phyloP scores from a whole-genome alignment of 2,888 invertebrate species.

The Cephus pulcher region DNA sequence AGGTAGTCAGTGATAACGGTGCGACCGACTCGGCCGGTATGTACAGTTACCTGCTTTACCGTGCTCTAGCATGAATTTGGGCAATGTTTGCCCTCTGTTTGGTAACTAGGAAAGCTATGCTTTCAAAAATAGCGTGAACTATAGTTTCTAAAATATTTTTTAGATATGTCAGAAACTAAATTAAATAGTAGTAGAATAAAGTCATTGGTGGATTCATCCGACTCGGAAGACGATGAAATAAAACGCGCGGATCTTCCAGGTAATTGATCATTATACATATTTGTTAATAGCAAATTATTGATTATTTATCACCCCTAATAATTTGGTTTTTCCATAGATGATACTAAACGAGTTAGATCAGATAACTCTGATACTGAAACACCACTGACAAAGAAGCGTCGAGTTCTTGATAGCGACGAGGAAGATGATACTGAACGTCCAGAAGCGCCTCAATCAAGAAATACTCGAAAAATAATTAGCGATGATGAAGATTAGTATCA shows the following conservation, averaged over 20 bases:
- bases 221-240: conserved; percentile 39
- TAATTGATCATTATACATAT: background rate
- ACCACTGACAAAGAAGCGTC: conserved; percentile 53
- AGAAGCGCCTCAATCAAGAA: conserved; percentile 30
- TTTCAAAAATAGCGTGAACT: background rate
- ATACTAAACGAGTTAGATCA: conserved; percentile 46
- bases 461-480: conserved; percentile 38
- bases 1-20: conserved; percentile 9
- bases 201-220: conserved; percentile 36
- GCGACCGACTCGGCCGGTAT: conserved; percentile 13
- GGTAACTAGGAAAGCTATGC: background rate
- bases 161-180: conserved; percentile 12
- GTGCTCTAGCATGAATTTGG: background rate
- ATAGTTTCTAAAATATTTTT: background rate
- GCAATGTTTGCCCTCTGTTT: conserved; percentile 1
- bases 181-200: conserved; percentile 14
- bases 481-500: conserved; percentile 48
- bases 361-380: conserved; percentile 48
- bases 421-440: conserved; percentile 35
- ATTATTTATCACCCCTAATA: background rate
- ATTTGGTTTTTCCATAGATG: conserved; percentile 29
- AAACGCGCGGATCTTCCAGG: conserved; percentile 9
- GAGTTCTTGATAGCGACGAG: conserved; percentile 58
- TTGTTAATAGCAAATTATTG: background rate
- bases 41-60: background rate